Base-by-base conservation (phyloP, 2,888 invertebrate genomes). In the Capitulum mitella region DNA sequence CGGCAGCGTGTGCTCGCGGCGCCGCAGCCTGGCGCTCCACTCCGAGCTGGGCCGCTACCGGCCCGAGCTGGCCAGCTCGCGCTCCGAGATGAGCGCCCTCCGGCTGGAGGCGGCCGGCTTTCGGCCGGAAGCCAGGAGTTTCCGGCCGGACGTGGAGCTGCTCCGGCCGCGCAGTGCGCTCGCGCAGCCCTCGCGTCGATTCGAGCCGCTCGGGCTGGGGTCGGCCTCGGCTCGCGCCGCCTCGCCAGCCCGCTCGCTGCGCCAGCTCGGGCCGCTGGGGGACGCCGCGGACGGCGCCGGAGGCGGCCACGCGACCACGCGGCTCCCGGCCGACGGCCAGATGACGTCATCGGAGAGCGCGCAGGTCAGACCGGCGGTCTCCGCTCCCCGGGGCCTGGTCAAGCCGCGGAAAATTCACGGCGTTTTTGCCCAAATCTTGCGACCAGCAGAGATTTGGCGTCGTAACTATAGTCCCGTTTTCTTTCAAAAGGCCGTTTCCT, bases 131-230 rank as follows among this genome's bases (percentile, higher is more conserved):
- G 5, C n/a, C 1, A 34, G 29, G 34, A 58, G 58, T 29, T 58
- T n/a, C 29, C 58, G 58, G 29, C 58, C 58, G 58, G 58, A 64
- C 1, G 1, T n/a, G n/a, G n/a, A n/a, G n/a, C n/a, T n/a, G n/a
- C n/a, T 64, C 34, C 64, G 70, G 37, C 70, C 70, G 26, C 70
- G 26, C 37, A 70, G 70, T 12, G 70, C 70, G 26, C 37, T 70
- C 26, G 70, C 19, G 37, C 22, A 34, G 10, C 37, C 8, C 8
- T 26, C 70, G 22, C 70, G 70, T 8, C 70, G 70, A 40, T 12
- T 29, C 10, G 70, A 70, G 26, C 37, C 29, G 37, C 70, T 40
- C 6, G 5, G 14, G 34, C 14, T 34, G 34, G 34, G 64, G 5
- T 29, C 64, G 1, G 58, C n/a, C 34, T 64, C 64, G 16, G 34